phyloP scores from a whole-genome alignment of 2,113 vertebrate species.

The Chamaea fasciata region DNA sequence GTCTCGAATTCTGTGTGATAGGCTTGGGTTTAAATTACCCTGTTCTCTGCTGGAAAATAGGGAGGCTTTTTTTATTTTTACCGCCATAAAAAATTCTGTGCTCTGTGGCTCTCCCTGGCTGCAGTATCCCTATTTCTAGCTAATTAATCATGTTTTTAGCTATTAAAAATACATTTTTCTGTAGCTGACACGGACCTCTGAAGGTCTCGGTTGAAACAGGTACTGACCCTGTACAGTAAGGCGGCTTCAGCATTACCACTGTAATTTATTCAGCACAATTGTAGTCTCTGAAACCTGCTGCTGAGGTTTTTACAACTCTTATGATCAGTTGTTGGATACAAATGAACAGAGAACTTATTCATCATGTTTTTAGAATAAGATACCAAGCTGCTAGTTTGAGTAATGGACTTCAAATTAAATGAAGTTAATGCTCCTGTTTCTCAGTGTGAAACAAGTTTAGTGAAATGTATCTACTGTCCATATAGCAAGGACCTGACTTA shows the following conservation, averaged over 20 bases:
- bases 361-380: background rate
- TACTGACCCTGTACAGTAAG: background rate
- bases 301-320: background rate
- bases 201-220: background rate
- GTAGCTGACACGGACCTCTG: background rate
- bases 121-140: background rate
- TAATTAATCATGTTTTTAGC: background rate
- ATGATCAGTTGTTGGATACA: background rate
- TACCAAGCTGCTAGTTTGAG: background rate
- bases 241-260: background rate
- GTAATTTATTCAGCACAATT: background rate
- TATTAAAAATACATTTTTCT: background rate
- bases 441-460: background rate
- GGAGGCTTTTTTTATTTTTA: background rate
- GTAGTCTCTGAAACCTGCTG: background rate
- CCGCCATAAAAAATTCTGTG: background rate
- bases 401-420: background rate
- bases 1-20: background rate
- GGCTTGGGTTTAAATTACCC: background rate
- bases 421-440: background rate
- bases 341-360: background rate
- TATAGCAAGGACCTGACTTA: background rate
- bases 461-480: background rate
- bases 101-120: background rate
- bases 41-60: background rate